Conservation (phyloP, 2,888 invertebrate genomes). For the Melinaea menophilus region DNA sequence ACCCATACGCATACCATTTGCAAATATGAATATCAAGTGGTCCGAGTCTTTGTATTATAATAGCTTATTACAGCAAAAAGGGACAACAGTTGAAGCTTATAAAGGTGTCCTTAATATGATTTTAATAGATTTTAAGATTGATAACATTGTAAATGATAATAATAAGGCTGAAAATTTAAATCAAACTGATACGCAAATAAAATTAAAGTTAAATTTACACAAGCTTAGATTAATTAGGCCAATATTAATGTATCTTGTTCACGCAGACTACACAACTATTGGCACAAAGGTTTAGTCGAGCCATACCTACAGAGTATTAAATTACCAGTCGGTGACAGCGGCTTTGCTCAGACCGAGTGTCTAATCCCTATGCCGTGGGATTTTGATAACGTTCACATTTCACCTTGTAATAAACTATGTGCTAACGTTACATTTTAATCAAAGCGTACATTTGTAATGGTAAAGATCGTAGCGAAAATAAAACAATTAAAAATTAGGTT, state of each 20-base stretch:
- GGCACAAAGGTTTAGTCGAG: constrained; percentile 20
- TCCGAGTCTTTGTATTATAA: constrained; percentile 21
- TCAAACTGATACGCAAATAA: not conserved
- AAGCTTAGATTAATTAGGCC: no score
- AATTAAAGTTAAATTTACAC: not conserved
- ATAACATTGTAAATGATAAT: not conserved
- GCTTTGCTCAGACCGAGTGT: constrained; percentile 21
- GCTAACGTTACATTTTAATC: constrained; percentile 1
- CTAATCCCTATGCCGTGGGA: constrained; percentile 20
- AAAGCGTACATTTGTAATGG: not conserved
- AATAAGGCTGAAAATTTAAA: not conserved
- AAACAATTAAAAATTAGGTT: no score
- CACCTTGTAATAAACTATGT: constrained; percentile 8
- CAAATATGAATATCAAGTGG: constrained; percentile 54
- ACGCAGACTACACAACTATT: constrained; percentile 14
- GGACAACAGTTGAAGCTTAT: not conserved
- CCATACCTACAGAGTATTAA: constrained; percentile 22
- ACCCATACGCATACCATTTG: constrained; percentile 55
- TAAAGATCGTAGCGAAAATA: not conserved
- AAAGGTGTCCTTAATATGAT: not conserved
- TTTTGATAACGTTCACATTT: constrained; percentile 14
- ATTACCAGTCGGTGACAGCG: constrained; percentile 24
- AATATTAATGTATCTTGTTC: constrained; percentile 13
- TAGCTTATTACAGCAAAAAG: constrained; percentile 13
- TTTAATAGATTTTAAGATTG: not conserved